Conservation (phyloP, 2,113 vertebrate species). For the Festucalex cinctus region DNA sequence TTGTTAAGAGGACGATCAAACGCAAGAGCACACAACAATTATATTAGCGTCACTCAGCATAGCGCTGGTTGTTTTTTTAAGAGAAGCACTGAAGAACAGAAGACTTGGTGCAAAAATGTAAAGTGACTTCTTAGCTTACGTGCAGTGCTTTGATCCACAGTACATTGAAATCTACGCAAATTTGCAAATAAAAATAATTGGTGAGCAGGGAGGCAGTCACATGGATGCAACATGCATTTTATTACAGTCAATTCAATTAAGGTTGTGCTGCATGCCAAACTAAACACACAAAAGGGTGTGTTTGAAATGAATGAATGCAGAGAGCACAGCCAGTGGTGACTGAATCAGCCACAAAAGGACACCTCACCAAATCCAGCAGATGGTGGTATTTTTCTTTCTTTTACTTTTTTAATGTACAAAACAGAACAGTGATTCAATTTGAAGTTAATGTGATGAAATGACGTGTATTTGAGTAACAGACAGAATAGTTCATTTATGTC, state of each 20-base stretch:
- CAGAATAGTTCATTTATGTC: too few relatives aligned
- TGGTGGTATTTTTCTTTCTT: background rate
- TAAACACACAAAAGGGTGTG: conserved; percentile 27
- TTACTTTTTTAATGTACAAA: background rate
- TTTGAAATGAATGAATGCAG: conserved; percentile 19
- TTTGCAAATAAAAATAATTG: conserved; percentile 12
- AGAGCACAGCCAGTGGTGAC: background rate
- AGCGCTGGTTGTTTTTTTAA: conserved; percentile 71
- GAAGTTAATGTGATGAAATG: background rate
- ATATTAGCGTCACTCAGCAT: conserved; percentile 79
- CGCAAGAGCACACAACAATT: conserved; percentile 83
- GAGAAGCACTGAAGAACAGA: conserved; percentile 56
- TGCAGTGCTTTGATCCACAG: conserved; percentile 31
- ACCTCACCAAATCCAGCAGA: background rate
- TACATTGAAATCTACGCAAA: background rate
- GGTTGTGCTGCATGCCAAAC: conserved; percentile 33
- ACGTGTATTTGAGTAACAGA: too few relatives aligned
- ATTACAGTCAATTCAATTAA: conserved; percentile 40
- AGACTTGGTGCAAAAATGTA: conserved; percentile 54
- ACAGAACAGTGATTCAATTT: background rate
- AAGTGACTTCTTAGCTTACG: conserved; percentile 43
- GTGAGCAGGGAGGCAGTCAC: conserved; percentile 10
- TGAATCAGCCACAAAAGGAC: background rate
- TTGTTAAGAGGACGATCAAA: conserved; percentile 86
- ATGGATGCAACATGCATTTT: conserved; percentile 33